These are phyloP conservation scores for Acrocephalus kingi DNA, from an alignment of 2,113 vertebrate genomes.

Conservation along the genomic window DNA sequence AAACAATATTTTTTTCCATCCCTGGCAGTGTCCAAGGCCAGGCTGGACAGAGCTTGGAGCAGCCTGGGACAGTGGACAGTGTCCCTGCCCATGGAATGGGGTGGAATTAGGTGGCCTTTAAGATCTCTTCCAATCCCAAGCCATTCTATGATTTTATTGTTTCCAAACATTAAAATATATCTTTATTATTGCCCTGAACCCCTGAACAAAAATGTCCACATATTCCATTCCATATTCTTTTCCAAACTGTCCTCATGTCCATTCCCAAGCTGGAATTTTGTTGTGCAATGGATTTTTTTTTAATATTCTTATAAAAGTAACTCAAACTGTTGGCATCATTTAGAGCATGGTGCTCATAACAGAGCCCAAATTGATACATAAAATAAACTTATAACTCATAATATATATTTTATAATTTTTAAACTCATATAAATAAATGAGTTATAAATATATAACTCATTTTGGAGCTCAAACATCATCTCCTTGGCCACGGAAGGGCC, in stretches of 20 bases:
- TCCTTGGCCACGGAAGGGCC: not conserved
- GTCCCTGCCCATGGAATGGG: not conserved
- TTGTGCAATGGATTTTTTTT: not conserved
- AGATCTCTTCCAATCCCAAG: not conserved
- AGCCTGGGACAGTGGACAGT: rapidly evolving
- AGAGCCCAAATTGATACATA: not conserved
- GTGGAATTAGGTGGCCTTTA: not conserved
- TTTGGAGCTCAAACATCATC: not conserved
- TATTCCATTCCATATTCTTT: not conserved
- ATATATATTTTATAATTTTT: no score
- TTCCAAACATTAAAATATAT: not conserved
- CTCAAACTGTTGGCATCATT: not conserved
- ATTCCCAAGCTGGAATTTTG: not conserved
- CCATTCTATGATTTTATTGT: not conserved
- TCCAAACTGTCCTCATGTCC: not conserved
- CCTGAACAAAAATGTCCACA: not conserved
- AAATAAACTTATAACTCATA: no score
- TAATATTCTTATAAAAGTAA: not conserved
- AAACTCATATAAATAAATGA: no score
- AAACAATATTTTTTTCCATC: not conserved
- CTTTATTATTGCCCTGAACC: not conserved
- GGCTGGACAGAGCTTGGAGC: not conserved
- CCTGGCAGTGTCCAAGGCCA: not conserved
- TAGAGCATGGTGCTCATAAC: not conserved
- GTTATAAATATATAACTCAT: not conserved